A percentile compares a stretch with the other conserved stretches of the same genome.
Evolutionary conservation across 2,888 invertebrate genomes (phyloP).

Genomic region (Papilio protenor): DNA sequence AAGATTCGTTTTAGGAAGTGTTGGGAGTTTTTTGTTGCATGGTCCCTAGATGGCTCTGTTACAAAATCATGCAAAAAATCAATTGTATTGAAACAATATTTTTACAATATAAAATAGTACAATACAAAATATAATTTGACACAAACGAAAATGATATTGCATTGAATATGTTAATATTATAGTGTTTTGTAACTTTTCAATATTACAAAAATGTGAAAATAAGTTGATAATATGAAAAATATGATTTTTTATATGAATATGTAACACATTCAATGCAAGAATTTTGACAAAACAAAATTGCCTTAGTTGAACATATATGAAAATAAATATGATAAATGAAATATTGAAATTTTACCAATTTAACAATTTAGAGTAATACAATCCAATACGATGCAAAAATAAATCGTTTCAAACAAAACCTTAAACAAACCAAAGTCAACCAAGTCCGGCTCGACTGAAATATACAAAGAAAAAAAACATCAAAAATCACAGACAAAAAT

Average conservation of each 20-base stretch:
- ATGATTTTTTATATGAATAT: too few species aligned
- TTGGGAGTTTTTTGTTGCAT: neutral
- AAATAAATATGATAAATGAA: too few species aligned
- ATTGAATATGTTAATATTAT: too few species aligned
- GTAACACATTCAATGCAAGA: too few species aligned
- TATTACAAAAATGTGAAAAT: too few species aligned
- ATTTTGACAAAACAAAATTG: too few species aligned
- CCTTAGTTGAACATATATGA: too few species aligned
- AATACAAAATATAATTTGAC: neutral
- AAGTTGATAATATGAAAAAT: too few species aligned
- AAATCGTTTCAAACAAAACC: slow-evolving; percentile 4
- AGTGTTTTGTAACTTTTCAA: too few species aligned
- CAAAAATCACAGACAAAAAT: slow-evolving; percentile 47
- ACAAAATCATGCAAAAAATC: too few species aligned
- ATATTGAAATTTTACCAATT: neutral
- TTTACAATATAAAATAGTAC: neutral
- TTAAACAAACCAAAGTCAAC: slow-evolving; percentile 16
- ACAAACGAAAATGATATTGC: too few species aligned
- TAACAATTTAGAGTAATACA: slow-evolving; percentile 27
- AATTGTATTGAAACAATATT: slow-evolving; percentile 1
- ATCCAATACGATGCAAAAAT: slow-evolving; percentile 15
- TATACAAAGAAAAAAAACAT: slow-evolving; percentile 51
- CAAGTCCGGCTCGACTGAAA: slow-evolving; percentile 43
- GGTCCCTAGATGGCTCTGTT: neutral
- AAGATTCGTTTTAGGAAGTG: neutral